Evolutionary conservation across 2,888 invertebrate species (phyloP).

Genomic region (Ichneumon xanthorius): DNA sequence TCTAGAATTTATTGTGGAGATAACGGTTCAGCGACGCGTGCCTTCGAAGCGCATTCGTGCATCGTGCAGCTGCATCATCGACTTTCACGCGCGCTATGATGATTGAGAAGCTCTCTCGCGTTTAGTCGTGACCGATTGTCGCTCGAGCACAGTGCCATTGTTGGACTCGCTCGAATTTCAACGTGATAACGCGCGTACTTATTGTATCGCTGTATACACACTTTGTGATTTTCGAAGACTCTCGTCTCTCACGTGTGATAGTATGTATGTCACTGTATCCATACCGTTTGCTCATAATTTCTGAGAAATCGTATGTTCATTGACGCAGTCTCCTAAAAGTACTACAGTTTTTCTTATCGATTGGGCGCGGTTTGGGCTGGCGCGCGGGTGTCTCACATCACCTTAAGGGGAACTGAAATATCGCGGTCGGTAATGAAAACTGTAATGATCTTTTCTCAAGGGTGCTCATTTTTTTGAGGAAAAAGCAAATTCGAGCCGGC

Average conservation of each 20-base stretch:
- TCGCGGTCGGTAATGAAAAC: too few species aligned
- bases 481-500: too few species aligned
- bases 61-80: slow-evolving; percentile 38
- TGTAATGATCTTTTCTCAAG: too few species aligned
- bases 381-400: too few species aligned
- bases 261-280: background rate
- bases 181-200: slow-evolving; percentile 41
- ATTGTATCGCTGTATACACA: slow-evolving; percentile 11
- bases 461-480: too few species aligned
- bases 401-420: too few species aligned
- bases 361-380: too few species aligned
- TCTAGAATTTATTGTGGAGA: slow-evolving; percentile 26
- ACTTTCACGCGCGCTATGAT: slow-evolving; percentile 9
- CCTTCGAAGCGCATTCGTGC: slow-evolving; percentile 31
- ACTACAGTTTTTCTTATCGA: too few species aligned
- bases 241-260: slow-evolving; percentile 8
- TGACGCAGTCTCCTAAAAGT: too few species aligned
- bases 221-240: slow-evolving; percentile 50
- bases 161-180: slow-evolving; percentile 27
- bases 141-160: slow-evolving; percentile 25
- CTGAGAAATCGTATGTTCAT: too few species aligned
- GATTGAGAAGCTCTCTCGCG: slow-evolving; percentile 29
- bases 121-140: slow-evolving; percentile 22
- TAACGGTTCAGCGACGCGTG: slow-evolving; percentile 49
- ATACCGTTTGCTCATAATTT: background rate